Evolutionary conservation across 2,888 invertebrate genomes (phyloP), one percentile per base, ranked within the genome.

Genomic region (Eremobia ochroleuca): DNA sequence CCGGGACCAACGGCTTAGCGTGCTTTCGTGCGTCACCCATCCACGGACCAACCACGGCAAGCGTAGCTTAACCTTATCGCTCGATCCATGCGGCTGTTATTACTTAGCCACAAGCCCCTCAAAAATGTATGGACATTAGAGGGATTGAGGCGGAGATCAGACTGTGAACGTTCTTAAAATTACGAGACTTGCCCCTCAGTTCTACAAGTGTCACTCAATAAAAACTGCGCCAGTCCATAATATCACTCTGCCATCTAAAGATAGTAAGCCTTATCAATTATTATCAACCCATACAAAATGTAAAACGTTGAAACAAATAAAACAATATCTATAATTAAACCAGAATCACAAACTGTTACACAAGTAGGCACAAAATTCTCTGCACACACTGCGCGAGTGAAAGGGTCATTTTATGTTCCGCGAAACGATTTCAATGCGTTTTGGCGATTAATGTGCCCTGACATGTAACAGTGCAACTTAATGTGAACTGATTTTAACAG

Each of bases 401-500:
- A 92, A 92, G 91, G 92, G 87, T 88, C 83, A 89, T 86, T 91
- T 88, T 61, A 73, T 64, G 79, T 84, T 85, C 86, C 78, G 73
- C 76, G 86, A 85, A 88, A 74, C 72, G 71, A 73, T 83, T 79
- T 81, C 81, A 83, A 80, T 86, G 74, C 81, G 83, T 86, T 84
- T 83, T 84, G 85, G 77, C 83, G 87, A 89, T 87, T 90, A 88
- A 86, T 85, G 79, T 73, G 46, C 37, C 5, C 74, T 5, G 82
- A 82, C 73, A 72, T 46, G 85, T 82, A 79, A 82, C 83, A 83
- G 77, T 61, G 73, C 64, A 68, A 81, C 79, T 82, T 78, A 64
- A 73, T 83, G 62, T 70, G 68, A 77, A 85, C 86, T 84, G 70
- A 77, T 84, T 85, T 77, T 55, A 84, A 84, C 85, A 77, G 77